Conservation (phyloP, 2,797 vertebrate genomes). For the Avahi laniger region DNA sequence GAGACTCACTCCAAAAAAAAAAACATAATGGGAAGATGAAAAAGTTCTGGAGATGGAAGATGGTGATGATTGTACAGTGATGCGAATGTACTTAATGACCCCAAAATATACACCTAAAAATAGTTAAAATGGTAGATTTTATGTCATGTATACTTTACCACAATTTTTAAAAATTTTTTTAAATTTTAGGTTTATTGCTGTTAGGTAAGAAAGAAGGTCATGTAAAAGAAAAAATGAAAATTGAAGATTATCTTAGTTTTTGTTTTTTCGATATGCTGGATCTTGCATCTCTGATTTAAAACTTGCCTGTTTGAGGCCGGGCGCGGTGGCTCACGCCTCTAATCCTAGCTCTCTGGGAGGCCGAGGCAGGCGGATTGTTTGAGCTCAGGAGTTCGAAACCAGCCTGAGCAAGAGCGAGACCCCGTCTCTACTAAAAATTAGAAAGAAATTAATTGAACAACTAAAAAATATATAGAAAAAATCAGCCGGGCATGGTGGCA, state of each 20-base stretch:
- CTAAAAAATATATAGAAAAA: too few relatives aligned
- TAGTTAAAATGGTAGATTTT: not conserved
- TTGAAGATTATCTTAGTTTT: slow-evolving; percentile 36
- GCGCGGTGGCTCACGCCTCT: too few relatives aligned
- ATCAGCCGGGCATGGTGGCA: too few relatives aligned
- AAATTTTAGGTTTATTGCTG: not conserved
- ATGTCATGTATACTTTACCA: slow-evolving; percentile 1
- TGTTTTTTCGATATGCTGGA: not conserved
- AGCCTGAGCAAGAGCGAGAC: too few relatives aligned
- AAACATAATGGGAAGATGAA: slow-evolving; percentile 2
- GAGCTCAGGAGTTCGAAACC: too few relatives aligned
- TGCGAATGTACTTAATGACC: not conserved
- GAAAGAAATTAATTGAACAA: too few relatives aligned
- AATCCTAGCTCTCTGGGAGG: too few relatives aligned
- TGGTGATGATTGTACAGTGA: not conserved
- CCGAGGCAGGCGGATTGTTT: too few relatives aligned
- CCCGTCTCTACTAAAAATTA: too few relatives aligned
- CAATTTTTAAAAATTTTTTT: not conserved
- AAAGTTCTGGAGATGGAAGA: slow-evolving; percentile 20
- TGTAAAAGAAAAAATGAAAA: slow-evolving; percentile 9
- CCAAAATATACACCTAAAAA: slow-evolving; percentile 1
- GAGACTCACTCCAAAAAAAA: not conserved
- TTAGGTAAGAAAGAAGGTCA: not conserved
- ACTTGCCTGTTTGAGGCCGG: slow-evolving; percentile 17
- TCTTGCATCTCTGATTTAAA: slow-evolving; percentile 43